Base-by-base conservation (phyloP, 2,797 vertebrate species). In the Graptemys geographica region DNA sequence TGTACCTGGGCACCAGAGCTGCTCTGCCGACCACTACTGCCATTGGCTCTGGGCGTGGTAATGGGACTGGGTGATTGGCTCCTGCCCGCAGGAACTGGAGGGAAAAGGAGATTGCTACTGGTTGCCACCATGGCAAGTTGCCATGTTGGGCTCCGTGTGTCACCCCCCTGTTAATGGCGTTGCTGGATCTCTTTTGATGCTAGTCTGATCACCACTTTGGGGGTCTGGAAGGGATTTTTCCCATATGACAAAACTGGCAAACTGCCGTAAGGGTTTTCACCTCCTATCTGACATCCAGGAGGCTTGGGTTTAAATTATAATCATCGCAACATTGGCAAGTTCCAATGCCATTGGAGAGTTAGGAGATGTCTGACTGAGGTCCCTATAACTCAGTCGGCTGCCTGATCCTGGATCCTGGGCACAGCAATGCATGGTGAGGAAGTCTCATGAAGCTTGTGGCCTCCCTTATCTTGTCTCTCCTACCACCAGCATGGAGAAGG, bases 31-130 rank as follows among this genome's bases (percentile, higher is more conserved):
- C 56, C 25, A 57, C 25, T 25, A 27, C 56, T 57, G 7, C 37
- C 8, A 1, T 31, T 12, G 76, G 1, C 7, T 2, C 0, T 0
- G 31, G 56, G 47, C 31, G 31, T 2, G 55, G 11, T 0, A 0
- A 72, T 0, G 5, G 69, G 27, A 53, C 52, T 18, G 16, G 80
- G 25, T 1, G 15, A 87, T 65, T 47, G 6, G 44, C 84, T 78
- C 79, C 11, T 1, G 2, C 83, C 33, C 44, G 16, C 13, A 41
- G n/a, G 53, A 90, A 69, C 3, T 27, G 23, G 0, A 79, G 65
- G 69, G 80, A 9, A n/a, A 47, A 78, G 59, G 79, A 90, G 83
- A 57, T 37, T 37, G 25, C 8, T 44, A 82, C 23, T 84, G 86
- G 65, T 78, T 81, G 87, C 8, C 25, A 41, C 2, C 5, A 0